phyloP scores from a whole-genome alignment of 2,113 vertebrate species.

The Sapajus apella region DNA sequence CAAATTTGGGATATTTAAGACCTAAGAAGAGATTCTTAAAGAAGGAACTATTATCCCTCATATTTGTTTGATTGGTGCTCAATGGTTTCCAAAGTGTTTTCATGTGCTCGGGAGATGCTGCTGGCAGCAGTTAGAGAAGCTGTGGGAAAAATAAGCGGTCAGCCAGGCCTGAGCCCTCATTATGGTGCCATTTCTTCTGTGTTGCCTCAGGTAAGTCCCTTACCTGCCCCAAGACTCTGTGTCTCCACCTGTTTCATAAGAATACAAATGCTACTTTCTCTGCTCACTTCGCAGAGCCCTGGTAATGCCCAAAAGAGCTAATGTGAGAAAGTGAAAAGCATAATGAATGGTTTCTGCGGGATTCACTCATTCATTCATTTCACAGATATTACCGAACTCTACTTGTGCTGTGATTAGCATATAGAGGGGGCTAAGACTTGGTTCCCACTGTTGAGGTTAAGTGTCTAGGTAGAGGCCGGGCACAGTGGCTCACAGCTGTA shows the following conservation, averaged over 20 bases:
- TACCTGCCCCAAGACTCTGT: neutral
- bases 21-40: slow-evolving; percentile 32
- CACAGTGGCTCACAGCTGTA: too few relatives aligned
- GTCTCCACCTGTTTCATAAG: neutral
- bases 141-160: neutral
- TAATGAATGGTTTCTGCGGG: neutral
- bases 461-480: neutral
- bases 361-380: slow-evolving; percentile 25
- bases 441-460: neutral
- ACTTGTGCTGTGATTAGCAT: slow-evolving; percentile 5
- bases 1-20: slow-evolving; percentile 49
- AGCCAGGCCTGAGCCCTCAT: neutral
- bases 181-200: neutral
- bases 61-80: neutral
- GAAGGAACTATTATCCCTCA: neutral
- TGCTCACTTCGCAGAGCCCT: neutral
- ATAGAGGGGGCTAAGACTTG: neutral
- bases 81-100: slow-evolving; percentile 31
- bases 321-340: neutral
- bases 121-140: neutral
- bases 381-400: neutral
- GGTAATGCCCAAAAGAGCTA: neutral
- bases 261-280: neutral
- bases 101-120: neutral
- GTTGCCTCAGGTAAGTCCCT: neutral